Evolutionary conservation across 2,113 vertebrate species (phyloP).

Genomic region (Desmodus rotundus): DNA sequence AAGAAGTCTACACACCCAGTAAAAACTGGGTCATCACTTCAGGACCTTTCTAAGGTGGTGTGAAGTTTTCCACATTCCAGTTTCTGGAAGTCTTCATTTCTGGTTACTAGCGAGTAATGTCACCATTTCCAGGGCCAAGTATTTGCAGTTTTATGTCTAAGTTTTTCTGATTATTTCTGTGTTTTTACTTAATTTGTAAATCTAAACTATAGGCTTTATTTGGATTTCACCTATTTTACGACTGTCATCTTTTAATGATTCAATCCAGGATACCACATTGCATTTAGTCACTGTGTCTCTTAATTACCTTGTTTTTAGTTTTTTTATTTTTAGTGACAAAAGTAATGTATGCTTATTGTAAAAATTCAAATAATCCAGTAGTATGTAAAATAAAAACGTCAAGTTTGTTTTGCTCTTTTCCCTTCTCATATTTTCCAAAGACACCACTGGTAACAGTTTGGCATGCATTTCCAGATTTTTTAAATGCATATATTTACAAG

Average conservation of each 20-base stretch:
- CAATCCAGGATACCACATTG: background rate
- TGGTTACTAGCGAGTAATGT: background rate
- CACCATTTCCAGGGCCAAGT: accelerated
- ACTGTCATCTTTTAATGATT: background rate
- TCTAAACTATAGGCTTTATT: background rate
- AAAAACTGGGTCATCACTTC: background rate
- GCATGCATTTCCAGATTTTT: background rate
- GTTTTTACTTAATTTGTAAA: constrained; percentile 14
- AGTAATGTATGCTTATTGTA: background rate
- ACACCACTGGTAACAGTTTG: background rate
- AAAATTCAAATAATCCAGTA: background rate
- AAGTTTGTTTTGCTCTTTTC: background rate
- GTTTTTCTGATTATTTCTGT: background rate
- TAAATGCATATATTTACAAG: background rate
- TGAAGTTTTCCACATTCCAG: background rate
- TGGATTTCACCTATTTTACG: background rate
- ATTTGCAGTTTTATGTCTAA: background rate
- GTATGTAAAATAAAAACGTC: background rate
- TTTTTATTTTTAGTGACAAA: background rate
- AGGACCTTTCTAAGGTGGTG: background rate
- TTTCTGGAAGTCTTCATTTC: background rate
- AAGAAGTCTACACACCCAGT: background rate
- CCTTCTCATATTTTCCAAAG: background rate
- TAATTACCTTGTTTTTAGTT: background rate
- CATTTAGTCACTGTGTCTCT: background rate